Base-by-base conservation (phyloP, 2,888 invertebrate species). In the Meta bourneti region DNA sequence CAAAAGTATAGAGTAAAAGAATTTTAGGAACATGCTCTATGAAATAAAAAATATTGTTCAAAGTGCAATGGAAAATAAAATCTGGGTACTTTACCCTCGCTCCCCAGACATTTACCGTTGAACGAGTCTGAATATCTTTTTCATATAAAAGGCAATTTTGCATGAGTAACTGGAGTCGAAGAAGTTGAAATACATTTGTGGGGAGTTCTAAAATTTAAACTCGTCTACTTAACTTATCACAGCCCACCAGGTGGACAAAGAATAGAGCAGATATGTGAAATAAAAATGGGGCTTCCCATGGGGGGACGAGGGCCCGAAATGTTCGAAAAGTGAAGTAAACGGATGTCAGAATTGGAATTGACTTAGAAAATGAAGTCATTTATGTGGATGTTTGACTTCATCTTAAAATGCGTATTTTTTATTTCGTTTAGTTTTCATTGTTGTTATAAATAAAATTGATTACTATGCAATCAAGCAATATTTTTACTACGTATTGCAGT, bases 171-270 rank as follows among this genome's bases (percentile, higher is more conserved):
- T 70, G 90, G 20, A 85, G 75, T 90, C 34, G 80, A 11, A 83
- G 71, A 78, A 72, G 78, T 72, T 9, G 51, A 70, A 84, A 79
- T 74, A 13, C 72, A 74, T 72, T 61, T 81, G 52, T 6, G 52
- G 52, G 81, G 77, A 61, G 51, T n/a, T 90, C 79, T 77, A 86
- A 86, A 90, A 70, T 81, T 77, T 81, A 80, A 69, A 54, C 49
- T 82, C 74, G 75, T 61, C 54, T 69, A 80, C 80, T 81, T 86
- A 90, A 86, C 75, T 86, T 86, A 90, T 90, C 90, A 79, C 20
- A 52, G 19, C n/a, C 70, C 86, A 54, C 85, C 81, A 90, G 84
- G 74, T 79, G 81, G 48, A 77, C 77, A 16, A 69, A 6, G 20
- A 90, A 86, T 77, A 48, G 81, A 54, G 34, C 6, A n/a, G 7